Conservation (phyloP, 2,888 invertebrate genomes). For the Spodoptera exigua region DNA sequence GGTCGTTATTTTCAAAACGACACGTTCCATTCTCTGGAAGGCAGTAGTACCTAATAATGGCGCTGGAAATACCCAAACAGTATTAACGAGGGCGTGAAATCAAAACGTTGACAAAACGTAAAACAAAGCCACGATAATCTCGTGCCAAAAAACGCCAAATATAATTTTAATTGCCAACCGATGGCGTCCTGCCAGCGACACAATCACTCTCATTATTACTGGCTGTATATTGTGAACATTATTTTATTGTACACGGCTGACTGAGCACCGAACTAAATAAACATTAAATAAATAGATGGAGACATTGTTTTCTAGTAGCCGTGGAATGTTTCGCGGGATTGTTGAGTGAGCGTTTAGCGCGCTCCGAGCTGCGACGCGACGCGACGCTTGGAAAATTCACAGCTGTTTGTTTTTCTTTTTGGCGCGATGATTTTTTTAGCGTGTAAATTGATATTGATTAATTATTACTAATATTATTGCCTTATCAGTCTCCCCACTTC, state of each 20-base stretch:
- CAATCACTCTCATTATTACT: slow-evolving; percentile 53
- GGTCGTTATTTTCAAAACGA: too few species aligned
- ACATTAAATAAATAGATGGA: slow-evolving; percentile 12
- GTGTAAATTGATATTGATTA: too few species aligned
- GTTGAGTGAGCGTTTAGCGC: too few species aligned
- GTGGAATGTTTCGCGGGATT: too few species aligned
- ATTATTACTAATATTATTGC: too few species aligned
- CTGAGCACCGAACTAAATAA: slow-evolving; percentile 41
- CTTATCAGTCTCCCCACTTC: too few species aligned
- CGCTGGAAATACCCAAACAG: slow-evolving; percentile 14
- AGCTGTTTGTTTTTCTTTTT: too few species aligned
- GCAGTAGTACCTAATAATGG: slow-evolving; percentile 6
- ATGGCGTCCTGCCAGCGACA: slow-evolving; percentile 51
- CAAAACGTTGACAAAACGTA: slow-evolving; percentile 43
- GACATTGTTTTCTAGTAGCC: slow-evolving; percentile 8
- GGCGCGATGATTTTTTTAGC: too few species aligned
- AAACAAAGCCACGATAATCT: slow-evolving; percentile 42
- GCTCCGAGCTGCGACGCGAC: too few species aligned
- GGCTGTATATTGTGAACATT: slow-evolving; percentile 45
- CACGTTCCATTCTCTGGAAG: not conserved
- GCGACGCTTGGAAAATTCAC: too few species aligned
- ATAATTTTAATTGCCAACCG: slow-evolving; percentile 60
- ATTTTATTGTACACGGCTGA: slow-evolving; percentile 45
- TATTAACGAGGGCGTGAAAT: slow-evolving; percentile 32
- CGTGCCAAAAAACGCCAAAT: slow-evolving; percentile 62